Evolutionary conservation across 2,888 invertebrate species (phyloP).

Genomic region (Eupithecia abbreviata): DNA sequence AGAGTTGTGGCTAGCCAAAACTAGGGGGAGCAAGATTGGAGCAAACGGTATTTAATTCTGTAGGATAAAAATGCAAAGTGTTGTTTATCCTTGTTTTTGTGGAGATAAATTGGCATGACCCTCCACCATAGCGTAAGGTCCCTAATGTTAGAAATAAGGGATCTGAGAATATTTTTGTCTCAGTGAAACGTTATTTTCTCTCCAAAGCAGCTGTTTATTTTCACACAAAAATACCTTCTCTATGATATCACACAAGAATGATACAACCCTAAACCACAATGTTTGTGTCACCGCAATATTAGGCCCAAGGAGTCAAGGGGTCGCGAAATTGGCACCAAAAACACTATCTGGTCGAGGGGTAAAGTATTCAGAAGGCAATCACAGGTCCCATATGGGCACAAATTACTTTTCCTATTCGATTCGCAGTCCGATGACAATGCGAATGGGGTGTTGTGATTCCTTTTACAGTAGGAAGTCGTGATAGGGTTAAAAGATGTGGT

Average conservation of each 20-base stretch:
- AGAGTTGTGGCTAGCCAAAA: slow-evolving; percentile 51
- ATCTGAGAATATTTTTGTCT: not conserved
- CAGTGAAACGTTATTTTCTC: not conserved
- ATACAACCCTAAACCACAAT: slow-evolving; percentile 55
- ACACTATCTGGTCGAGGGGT: slow-evolving; percentile 72
- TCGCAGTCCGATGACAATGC: slow-evolving; percentile 74
- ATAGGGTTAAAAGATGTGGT: slow-evolving; percentile 44
- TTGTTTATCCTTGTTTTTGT: slow-evolving; percentile 1
- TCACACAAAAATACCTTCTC: slow-evolving; percentile 13
- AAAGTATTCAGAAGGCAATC: slow-evolving; percentile 78
- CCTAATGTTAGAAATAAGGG: not conserved
- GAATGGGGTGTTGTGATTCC: slow-evolving; percentile 68
- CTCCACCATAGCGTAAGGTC: not conserved
- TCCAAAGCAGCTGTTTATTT: slow-evolving; percentile 20
- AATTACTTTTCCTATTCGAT: slow-evolving; percentile 79
- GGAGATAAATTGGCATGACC: slow-evolving; percentile 3
- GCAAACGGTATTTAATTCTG: slow-evolving; percentile 26
- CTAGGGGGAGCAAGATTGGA: slow-evolving; percentile 45
- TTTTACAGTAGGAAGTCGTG: slow-evolving; percentile 42
- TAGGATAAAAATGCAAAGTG: slow-evolving; percentile 4
- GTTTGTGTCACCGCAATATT: slow-evolving; percentile 50
- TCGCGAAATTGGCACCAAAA: slow-evolving; percentile 70
- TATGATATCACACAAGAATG: not conserved
- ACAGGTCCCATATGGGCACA: slow-evolving; percentile 82
- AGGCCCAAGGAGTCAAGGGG: slow-evolving; percentile 71